These are phyloP conservation scores for Clarias fuscus DNA, from an alignment of 2,797 vertebrate genomes.

Conservation along the genomic window DNA sequence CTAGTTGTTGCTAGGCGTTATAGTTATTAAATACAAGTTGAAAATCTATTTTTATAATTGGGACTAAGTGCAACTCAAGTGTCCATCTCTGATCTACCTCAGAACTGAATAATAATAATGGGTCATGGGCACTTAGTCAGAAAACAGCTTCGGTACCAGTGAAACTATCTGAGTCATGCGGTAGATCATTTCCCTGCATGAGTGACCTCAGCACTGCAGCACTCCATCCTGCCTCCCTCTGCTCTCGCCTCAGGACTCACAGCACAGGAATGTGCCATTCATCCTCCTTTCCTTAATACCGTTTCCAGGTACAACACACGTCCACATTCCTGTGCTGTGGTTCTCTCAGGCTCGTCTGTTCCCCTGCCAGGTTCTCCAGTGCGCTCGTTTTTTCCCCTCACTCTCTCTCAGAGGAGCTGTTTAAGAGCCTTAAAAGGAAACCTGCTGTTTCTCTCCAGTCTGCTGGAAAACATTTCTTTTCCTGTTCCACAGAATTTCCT, in stretches of 20 bases:
- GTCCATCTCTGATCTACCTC: not conserved
- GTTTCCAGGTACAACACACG: conserved; percentile 52
- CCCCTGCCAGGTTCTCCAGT: conserved; percentile 45
- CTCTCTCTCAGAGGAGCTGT: conserved; percentile 40
- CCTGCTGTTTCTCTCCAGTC: conserved; percentile 41
- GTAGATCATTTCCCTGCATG: not conserved
- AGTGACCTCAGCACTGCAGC: conserved; percentile 9
- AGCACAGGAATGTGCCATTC: conserved; percentile 57
- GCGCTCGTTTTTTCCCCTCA: not conserved
- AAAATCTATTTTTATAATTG: too few relatives aligned
- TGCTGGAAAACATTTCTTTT: conserved; percentile 45
- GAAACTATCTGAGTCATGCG: not conserved
- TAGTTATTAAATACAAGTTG: too few relatives aligned
- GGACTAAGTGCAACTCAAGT: too few relatives aligned
- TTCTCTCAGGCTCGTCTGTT: conserved; percentile 32
- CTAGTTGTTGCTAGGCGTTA: too few relatives aligned
- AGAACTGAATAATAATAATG: not conserved
- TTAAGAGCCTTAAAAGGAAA: conserved; percentile 66
- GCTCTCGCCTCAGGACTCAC: conserved; percentile 52
- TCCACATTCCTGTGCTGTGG: conserved; percentile 41
- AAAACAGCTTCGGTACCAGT: not conserved
- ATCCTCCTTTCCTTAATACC: conserved; percentile 40
- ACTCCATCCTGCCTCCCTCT: conserved; percentile 20
- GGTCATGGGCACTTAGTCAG: not conserved
- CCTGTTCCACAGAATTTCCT: conserved; percentile 58